Base-by-base conservation (phyloP, 2,797 vertebrate species). In the Lutjanus campechanus region DNA sequence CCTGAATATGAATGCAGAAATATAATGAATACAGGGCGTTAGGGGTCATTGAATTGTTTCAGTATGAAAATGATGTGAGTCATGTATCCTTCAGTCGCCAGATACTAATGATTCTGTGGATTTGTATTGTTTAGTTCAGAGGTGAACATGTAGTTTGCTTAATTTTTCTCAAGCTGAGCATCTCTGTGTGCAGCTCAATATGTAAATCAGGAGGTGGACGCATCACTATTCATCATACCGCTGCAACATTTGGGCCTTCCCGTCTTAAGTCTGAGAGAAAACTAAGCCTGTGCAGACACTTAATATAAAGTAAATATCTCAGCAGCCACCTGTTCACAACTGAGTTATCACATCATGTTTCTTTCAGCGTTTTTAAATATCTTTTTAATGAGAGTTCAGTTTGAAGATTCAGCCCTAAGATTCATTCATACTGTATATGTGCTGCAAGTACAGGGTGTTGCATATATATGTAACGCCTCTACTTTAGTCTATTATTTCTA, bases 41-140 rank as follows among this genome's bases (percentile, higher is more conserved):
- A 11, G 15, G n/a, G 46, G 36, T 44, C 20, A 44, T 16, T 29
- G 8, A 36, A 13, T 50, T 49, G 40, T 54, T 54, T 43, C 11
- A n/a, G 4, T 46, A 7, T 49, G 2, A 13, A 41, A 29, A 19
- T 19, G 13, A 47, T 8, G n/a, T 11, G 43, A 65, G 29, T 76
- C 76, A n/a, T 50, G 7, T 12, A 20, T 29, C 6, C 16, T 73
- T 82, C 22, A 2, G 61, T 51, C 59, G 22, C 43, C 54, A 51
- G 22, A 51, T 69, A 10, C 17, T 41, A n/a, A 11, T 60, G 40
- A 12, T 46, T 29, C 16, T 46, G 5, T 25, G 13, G n/a, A 61
- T 61, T 20, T 19, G 6, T 43, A 20, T 43, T 2, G 2, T 20
- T 44, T 44, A 44, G 8, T 43, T 46, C 41, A 55, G 51, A 55